Base-by-base conservation (phyloP, 2,888 invertebrate species). In the Amorpha juglandis region DNA sequence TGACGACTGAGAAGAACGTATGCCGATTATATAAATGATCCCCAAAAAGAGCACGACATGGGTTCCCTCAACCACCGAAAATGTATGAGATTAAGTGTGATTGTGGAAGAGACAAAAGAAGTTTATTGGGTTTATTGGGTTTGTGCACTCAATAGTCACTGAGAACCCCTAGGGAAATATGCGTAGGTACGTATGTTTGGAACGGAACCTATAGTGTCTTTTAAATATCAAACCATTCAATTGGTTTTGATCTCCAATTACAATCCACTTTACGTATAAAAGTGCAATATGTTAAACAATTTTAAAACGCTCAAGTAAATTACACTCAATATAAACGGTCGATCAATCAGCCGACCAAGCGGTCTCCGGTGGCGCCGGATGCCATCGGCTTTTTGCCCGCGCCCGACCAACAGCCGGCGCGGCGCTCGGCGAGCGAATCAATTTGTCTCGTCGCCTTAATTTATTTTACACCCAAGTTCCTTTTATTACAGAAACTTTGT, bases 391-490 rank as follows among this genome's bases (percentile, higher is more conserved):
- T 64, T 58, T 64, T 64, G 64, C 11, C 52, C 16, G 1, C 27
- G 21, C 19, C 64, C 12, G 11, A 19, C 47, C 52, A 33, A 16
- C 63, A 64, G 47, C 52, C 48, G 55, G 19, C 64, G 64, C 48
- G 55, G 19, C 64, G 64, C 53, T 33, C 19, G 35, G 45, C 47
- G 47, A 47, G 47, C 21, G 42, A 55, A 64, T 58, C 64, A 64
- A 58, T 64, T 55, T 35, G 53, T 52, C 55, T 48, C 64, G 63
- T 52, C 55, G 55, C 35, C 47, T 64, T 64, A 67, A 70, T 67
- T 70, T 68, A 74, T 58, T 64, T 48, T 35, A 14, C 64, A 53
- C 8, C 16, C 55, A 42, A 47, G 55, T 58, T 35, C 14, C 64
- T 64, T 55, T 64, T 58, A 58, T 58, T 42, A 38, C 3, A 38